Base-by-base conservation (phyloP, 2,113 vertebrate genomes). In the Prunella fulvescens region DNA sequence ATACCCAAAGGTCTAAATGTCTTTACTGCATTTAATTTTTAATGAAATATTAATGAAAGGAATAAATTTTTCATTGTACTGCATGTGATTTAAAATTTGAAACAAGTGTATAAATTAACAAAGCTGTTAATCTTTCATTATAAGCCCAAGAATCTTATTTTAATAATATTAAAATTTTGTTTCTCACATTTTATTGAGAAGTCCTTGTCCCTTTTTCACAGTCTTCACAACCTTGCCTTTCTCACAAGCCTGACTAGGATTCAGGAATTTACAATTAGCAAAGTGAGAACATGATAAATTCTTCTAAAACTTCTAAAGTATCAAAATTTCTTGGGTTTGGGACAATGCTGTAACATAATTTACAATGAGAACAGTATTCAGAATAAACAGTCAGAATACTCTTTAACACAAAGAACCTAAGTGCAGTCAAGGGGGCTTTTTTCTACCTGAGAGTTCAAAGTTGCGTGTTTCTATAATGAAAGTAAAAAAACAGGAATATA, bases 361-460 rank as follows among this genome's bases (percentile, higher is more conserved):
- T 62, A 66, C 24, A 61, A 7, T 44, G 18, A 53, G 18, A 47
- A 33, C 4, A 60, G 60, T 16, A 65, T 69, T 81, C 33, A 72
- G 19, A 70, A 40, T 4, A 8, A 90, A 53, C 7, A 80, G 23
- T 42, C 35, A 37, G 14, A 42, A 5, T 11, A 37, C 9, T 47
- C 19, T 58, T 67, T 23, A 57, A 18, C 17, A 17, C 23, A 64
- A 60, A 39, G 61, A 66, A 17, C 2, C 9, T 37, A 14, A 57
- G 5, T 28, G 2, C 4, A 45, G 9, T 28, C 35, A 74, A 53
- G 3, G 6, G 4, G 0, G 24, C 77, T 51, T 78, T 12, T 11
- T 42, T 71, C 51, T 50, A 2, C 3, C 11, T 11, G 8, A 60
- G 16, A 26, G 14, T 33, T 24, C 39, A 47, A 96, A 91, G 33